Evolutionary conservation across 2,888 invertebrate species (phyloP).

Genomic region (Phymatocera aterrima): DNA sequence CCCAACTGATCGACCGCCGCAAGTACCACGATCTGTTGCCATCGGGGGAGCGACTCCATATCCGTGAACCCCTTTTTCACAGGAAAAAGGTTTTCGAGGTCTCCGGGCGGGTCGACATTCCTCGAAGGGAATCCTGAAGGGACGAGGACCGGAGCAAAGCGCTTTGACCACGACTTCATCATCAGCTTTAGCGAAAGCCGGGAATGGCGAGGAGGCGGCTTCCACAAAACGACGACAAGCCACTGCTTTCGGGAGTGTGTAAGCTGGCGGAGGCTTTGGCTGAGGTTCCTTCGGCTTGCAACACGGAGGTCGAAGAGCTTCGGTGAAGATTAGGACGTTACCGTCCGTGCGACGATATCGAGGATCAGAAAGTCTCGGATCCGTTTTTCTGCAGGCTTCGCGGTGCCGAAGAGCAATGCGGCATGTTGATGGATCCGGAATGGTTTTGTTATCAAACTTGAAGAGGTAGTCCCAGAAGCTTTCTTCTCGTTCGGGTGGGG

Average conservation of each 20-base stretch:
- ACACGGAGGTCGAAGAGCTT: neutral
- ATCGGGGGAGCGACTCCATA: slow-evolving; percentile 45
- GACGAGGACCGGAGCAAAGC: slow-evolving; percentile 48
- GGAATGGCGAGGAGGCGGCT: slow-evolving; percentile 2
- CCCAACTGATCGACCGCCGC: slow-evolving; percentile 19
- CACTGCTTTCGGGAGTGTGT: slow-evolving; percentile 53
- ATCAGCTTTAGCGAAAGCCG: slow-evolving; percentile 39
- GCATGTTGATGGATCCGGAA: slow-evolving; percentile 48
- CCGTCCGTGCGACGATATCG: slow-evolving; percentile 54
- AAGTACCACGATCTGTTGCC: slow-evolving; percentile 10
- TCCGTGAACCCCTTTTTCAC: slow-evolving; percentile 48
- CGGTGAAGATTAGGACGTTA: slow-evolving; percentile 54
- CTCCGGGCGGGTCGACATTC: slow-evolving; percentile 54
- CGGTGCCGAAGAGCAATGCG: slow-evolving; percentile 27
- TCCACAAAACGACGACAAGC: slow-evolving; percentile 49
- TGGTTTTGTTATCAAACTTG: slow-evolving; percentile 35
- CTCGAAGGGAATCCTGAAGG: slow-evolving; percentile 51
- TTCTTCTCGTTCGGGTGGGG: slow-evolving; percentile 36
- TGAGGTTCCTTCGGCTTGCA: slow-evolving; percentile 46
- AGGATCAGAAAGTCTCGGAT: slow-evolving; percentile 55
- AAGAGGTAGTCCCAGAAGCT: slow-evolving; percentile 53
- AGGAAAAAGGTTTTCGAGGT: slow-evolving; percentile 48
- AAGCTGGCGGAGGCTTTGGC: slow-evolving; percentile 52
- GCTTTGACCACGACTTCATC: neutral
- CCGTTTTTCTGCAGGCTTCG: slow-evolving; percentile 38